phyloP scores from a whole-genome alignment of 2,888 invertebrate genomes.

The Apantesis nais region DNA sequence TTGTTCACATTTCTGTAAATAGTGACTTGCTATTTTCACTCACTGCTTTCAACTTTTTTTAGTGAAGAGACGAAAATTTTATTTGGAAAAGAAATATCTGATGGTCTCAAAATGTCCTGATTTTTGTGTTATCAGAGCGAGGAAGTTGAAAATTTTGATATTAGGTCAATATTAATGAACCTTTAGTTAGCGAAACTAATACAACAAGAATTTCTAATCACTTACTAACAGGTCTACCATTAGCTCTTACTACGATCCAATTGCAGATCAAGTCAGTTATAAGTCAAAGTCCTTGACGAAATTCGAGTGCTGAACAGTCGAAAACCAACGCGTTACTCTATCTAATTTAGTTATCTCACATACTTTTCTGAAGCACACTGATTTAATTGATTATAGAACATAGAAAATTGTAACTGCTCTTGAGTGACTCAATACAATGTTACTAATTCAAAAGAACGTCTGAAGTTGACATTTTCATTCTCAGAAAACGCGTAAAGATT shows the following conservation, averaged over 20 bases:
- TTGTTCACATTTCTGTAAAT: slow-evolving; percentile 74
- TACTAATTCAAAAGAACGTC: background rate
- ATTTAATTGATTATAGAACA: background rate
- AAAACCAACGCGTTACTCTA: no score
- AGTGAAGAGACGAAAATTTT: slow-evolving; percentile 44
- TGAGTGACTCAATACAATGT: no score
- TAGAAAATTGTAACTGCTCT: no score
- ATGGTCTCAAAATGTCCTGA: background rate
- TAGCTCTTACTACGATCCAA: no score
- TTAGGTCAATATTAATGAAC: background rate
- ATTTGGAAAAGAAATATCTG: slow-evolving; percentile 35
- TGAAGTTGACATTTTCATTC: background rate
- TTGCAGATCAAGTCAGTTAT: no score
- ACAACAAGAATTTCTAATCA: no score
- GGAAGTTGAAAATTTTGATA: background rate
- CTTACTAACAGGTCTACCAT: no score
- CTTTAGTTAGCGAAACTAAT: background rate
- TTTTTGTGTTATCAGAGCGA: background rate
- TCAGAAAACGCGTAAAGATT: no score
- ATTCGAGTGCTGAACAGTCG: background rate
- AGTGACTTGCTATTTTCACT: slow-evolving; percentile 63
- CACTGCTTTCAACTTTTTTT: slow-evolving; percentile 38
- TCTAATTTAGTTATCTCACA: no score
- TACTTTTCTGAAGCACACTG: no score
- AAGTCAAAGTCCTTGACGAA: background rate